Evolutionary conservation across 23 tunicate genomes (phyloP).

Genomic region (Ciona savignyi): DNA sequence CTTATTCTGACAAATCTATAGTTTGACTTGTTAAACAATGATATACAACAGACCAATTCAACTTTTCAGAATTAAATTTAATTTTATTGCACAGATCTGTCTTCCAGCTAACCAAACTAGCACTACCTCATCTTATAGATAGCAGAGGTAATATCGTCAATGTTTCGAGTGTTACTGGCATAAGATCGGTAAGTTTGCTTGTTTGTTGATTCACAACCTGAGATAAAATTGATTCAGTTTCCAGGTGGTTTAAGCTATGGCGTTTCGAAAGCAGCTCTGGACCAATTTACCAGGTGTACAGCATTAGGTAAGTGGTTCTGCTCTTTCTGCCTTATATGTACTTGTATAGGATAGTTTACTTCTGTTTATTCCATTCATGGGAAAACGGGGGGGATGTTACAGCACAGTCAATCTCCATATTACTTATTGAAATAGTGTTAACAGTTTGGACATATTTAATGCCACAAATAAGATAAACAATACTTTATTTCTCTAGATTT

Average conservation of each 20-base stretch:
- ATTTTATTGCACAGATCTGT: conserved; percentile 17
- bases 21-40: too few species aligned
- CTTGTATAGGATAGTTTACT: too few species aligned
- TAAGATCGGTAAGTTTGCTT: neutral
- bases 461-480: neutral
- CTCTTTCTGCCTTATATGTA: too few species aligned
- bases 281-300: conserved; percentile 40
- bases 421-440: too few species aligned
- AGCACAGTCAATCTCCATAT: too few species aligned
- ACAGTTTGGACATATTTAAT: too few species aligned
- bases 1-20: too few species aligned
- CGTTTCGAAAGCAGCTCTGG: conserved; percentile 57
- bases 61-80: neutral
- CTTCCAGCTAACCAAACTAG: conserved; percentile 46
- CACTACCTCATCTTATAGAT: conserved; percentile 34
- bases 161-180: conserved; percentile 35
- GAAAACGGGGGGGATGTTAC: too few species aligned
- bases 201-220: neutral
- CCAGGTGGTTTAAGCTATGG: conserved; percentile 29
- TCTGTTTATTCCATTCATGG: too few species aligned
- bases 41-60: too few species aligned
- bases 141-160: conserved; percentile 40
- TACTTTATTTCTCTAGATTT: conserved; percentile 19
- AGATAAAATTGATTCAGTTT: conserved; percentile 10
- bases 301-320: conserved; percentile 41